phyloP scores from a whole-genome alignment of 2,888 invertebrate genomes.

The Yponomeuta sedellus region DNA sequence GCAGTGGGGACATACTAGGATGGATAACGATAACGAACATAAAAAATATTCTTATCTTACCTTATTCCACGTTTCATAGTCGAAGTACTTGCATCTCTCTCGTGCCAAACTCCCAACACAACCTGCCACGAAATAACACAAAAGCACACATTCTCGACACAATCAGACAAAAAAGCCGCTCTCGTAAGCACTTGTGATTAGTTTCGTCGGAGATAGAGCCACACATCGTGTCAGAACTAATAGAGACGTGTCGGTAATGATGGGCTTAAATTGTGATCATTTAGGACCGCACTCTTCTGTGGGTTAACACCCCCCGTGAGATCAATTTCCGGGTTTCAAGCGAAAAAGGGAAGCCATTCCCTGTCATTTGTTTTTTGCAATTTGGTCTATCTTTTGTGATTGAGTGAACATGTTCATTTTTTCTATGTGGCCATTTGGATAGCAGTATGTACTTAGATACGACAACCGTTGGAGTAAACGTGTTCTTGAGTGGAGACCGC shows the following conservation, averaged over 20 bases:
- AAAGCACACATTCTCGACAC: neutral
- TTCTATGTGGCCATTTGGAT: too few species aligned
- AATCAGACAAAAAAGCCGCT: neutral
- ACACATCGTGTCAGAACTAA: neutral
- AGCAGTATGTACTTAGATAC: too few species aligned
- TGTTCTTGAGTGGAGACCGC: too few species aligned
- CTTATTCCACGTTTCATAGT: too few species aligned
- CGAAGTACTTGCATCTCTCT: neutral
- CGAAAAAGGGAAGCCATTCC: neutral
- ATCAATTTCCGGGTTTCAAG: neutral
- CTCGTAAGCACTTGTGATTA: slow-evolving; percentile 1
- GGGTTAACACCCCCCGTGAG: neutral
- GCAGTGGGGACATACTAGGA: too few species aligned
- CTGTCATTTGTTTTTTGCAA: neutral
- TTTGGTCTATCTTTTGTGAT: neutral
- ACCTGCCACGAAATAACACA: neutral
- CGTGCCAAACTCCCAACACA: neutral
- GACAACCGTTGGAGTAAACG: too few species aligned
- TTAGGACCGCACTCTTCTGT: neutral
- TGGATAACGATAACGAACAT: too few species aligned
- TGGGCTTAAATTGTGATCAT: neutral
- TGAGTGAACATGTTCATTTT: too few species aligned
- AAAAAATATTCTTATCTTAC: too few species aligned
- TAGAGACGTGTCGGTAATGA: neutral
- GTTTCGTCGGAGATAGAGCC: neutral